Evolutionary conservation across 2,888 invertebrate genomes (phyloP).

Genomic region (Monopis laevigella): DNA sequence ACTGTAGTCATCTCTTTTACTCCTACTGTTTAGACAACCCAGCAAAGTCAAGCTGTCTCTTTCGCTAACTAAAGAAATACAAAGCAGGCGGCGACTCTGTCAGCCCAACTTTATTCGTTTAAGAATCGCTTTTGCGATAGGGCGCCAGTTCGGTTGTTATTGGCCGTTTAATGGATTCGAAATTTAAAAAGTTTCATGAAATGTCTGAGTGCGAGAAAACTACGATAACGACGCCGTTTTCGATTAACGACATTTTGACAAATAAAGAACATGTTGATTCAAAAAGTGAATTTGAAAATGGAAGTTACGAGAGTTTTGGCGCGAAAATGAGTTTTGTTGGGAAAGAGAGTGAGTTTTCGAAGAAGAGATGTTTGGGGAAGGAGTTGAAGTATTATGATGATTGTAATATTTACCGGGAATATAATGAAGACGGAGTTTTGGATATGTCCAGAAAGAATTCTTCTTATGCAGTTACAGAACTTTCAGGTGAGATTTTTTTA

Average conservation of each 20-base stretch:
- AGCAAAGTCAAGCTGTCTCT: conserved; percentile 30
- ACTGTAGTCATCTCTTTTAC: conserved; percentile 33
- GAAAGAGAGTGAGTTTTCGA: conserved; percentile 29
- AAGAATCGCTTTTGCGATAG: conserved; percentile 59
- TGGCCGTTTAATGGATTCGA: conserved; percentile 55
- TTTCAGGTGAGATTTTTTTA: conserved; percentile 39
- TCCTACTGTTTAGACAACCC: conserved; percentile 15
- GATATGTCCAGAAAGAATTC: conserved; percentile 59
- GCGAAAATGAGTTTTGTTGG: conserved; percentile 44
- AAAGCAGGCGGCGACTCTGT: conserved; percentile 60
- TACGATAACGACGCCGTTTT: conserved; percentile 71
- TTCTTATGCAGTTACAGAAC: conserved; percentile 53
- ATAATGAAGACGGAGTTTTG: conserved; percentile 49
- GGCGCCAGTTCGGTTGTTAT: conserved; percentile 33
- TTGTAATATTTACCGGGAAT: conserved; percentile 44
- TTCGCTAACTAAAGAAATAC: conserved; percentile 51
- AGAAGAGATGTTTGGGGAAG: conserved; percentile 50
- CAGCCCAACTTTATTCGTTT: conserved; percentile 62
- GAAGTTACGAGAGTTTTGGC: conserved; percentile 52
- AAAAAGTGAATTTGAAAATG: conserved; percentile 53
- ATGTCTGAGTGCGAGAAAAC: conserved; percentile 53
- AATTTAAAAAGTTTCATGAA: conserved; percentile 47
- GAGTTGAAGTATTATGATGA: conserved; percentile 53
- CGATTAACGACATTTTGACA: conserved; percentile 78
- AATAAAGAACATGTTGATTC: conserved; percentile 58